Evolutionary conservation across 2,888 invertebrate genomes (phyloP).

Genomic region (Apamea anceps): DNA sequence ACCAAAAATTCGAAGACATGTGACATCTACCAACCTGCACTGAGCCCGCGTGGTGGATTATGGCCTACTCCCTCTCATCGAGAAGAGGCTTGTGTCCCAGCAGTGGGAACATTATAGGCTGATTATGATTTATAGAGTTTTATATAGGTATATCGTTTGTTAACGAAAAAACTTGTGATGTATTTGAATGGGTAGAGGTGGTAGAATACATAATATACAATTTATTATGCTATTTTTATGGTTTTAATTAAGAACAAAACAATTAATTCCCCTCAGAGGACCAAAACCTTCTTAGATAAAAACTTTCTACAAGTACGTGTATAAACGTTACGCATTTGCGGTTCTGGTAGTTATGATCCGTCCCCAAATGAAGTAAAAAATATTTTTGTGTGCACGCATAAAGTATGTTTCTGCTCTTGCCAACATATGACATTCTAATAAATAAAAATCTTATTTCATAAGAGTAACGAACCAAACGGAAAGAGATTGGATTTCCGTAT

Average conservation of each 20-base stretch:
- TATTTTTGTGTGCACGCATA: not conserved
- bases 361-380: not conserved
- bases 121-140: constrained; percentile 64
- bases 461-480: not conserved
- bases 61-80: no score
- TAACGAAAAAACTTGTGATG: not conserved
- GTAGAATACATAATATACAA: not conserved
- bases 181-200: not conserved
- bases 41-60: no score
- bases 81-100: no score
- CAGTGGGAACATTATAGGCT: no score
- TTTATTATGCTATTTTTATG: not conserved
- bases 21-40: no score
- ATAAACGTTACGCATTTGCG: constrained; percentile 16
- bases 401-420: not conserved
- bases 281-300: not conserved
- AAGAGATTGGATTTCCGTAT: not conserved
- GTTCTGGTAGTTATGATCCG: not conserved
- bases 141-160: not conserved
- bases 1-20: no score
- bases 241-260: not conserved
- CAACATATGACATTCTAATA: no score
- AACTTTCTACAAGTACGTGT: constrained; percentile 20
- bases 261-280: not conserved
- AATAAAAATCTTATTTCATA: not conserved